Conservation (phyloP, 2,113 vertebrate genomes). For the Poeciliopsis prolifica region DNA sequence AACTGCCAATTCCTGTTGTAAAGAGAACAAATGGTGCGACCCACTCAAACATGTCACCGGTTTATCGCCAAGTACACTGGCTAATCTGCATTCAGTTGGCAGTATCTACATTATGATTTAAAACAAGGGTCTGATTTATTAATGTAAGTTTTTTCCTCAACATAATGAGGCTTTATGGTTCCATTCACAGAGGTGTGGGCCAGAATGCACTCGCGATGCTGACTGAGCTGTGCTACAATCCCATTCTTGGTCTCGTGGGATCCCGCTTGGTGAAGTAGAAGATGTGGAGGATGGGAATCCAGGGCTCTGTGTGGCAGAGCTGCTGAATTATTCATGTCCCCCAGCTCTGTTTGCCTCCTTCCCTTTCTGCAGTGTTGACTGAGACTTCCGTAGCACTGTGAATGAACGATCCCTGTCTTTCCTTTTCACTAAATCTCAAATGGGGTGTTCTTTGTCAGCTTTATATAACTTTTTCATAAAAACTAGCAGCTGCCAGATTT, state of each 20-base stretch:
- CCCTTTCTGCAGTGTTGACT: constrained; percentile 57
- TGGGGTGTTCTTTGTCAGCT: constrained; percentile 32
- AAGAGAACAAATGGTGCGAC: neutral
- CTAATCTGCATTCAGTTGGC: neutral
- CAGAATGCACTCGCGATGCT: constrained; percentile 9
- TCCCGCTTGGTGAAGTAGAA: constrained; percentile 48
- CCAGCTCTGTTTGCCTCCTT: constrained; percentile 39
- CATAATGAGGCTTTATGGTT: constrained; percentile 10
- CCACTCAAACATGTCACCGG: no score
- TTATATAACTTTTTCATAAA: constrained; percentile 2
- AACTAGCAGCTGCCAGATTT: neutral
- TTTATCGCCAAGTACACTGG: neutral
- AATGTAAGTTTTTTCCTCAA: neutral
- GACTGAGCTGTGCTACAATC: constrained; percentile 41
- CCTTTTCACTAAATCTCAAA: constrained; percentile 55
- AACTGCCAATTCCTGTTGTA: neutral
- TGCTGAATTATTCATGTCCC: constrained; percentile 71
- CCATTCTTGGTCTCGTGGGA: constrained; percentile 51
- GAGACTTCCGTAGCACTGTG: constrained; percentile 48
- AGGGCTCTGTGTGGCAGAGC: constrained; percentile 55
- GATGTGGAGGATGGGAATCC: constrained; percentile 73
- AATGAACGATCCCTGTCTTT: constrained; percentile 37
- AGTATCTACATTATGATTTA: neutral
- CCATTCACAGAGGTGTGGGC: neutral
- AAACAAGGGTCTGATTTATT: neutral